Evolutionary conservation across 2,888 invertebrate species (phyloP).

Genomic region (Chrysodeixis includens): DNA sequence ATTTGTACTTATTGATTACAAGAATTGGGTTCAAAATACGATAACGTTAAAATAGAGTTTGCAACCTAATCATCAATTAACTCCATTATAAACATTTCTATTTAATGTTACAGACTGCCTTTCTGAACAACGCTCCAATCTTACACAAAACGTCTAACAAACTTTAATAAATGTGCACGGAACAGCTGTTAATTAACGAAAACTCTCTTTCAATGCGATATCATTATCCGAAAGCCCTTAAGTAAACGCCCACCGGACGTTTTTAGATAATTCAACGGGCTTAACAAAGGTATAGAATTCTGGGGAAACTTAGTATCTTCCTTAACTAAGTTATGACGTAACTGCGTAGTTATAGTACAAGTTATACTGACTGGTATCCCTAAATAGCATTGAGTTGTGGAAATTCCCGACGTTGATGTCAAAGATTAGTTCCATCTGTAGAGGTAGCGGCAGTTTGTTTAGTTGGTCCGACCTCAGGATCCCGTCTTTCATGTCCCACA

Average conservation of each 20-base stretch:
- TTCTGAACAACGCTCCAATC: conserved; percentile 15
- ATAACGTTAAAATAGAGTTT: too few relatives aligned
- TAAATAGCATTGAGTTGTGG: conserved; percentile 79
- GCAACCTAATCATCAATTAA: not conserved
- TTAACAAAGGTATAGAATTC: conserved; percentile 45
- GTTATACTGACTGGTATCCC: conserved; percentile 71
- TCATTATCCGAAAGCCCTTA: conserved; percentile 39
- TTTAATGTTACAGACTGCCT: not conserved
- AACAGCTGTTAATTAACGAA: conserved; percentile 48
- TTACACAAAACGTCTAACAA: conserved; percentile 42
- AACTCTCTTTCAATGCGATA: conserved; percentile 49
- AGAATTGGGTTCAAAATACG: too few relatives aligned
- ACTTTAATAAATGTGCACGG: conserved; percentile 50
- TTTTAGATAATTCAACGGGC: conserved; percentile 36
- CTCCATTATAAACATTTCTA: not conserved
- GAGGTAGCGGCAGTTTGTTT: conserved; percentile 73
- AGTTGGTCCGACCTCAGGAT: conserved; percentile 73
- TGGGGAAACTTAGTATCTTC: conserved; percentile 20
- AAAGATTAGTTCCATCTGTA: conserved; percentile 85
- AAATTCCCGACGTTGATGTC: conserved; percentile 83
- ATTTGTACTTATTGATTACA: too few relatives aligned
- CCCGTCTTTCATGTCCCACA: conserved; percentile 84
- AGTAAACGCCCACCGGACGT: conserved; percentile 38
- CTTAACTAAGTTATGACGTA: conserved; percentile 31
- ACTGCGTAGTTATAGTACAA: conserved; percentile 15